These are phyloP conservation scores for Cylas formicarius DNA, from an alignment of 1,140 invertebrate genomes.

Conservation along the genomic window DNA sequence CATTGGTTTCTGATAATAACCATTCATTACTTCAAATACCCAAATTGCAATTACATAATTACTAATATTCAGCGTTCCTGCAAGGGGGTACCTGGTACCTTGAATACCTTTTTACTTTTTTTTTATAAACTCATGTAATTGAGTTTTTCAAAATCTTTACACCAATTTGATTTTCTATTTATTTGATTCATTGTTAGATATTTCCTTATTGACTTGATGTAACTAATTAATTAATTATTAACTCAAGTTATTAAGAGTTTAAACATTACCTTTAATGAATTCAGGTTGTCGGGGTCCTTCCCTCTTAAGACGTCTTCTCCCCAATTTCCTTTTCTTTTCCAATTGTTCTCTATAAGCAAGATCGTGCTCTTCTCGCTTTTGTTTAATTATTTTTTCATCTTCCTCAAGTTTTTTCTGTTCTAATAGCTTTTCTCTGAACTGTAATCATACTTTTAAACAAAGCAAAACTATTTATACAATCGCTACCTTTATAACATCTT, in stretches of 20 bases:
- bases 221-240: background rate
- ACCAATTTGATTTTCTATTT: no score
- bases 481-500: constrained; percentile 57
- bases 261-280: constrained; percentile 42
- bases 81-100: no score
- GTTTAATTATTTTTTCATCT: constrained; percentile 55
- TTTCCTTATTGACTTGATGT: background rate
- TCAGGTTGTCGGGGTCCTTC: constrained; percentile 53
- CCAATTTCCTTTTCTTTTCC: constrained; percentile 53
- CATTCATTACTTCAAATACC: no score
- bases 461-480: background rate
- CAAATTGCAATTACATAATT: no score
- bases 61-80: no score
- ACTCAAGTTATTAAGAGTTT: background rate
- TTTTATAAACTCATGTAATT: no score
- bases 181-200: no score
- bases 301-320: constrained; percentile 47
- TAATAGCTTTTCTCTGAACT: constrained; percentile 51
- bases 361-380: constrained; percentile 62
- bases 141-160: no score
- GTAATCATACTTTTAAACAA: no score
- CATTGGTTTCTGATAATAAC: no score
- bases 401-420: constrained; percentile 55
- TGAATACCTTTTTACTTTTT: no score
- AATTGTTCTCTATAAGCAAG: constrained; percentile 60